A percentile compares a stretch with the other conserved stretches of the same genome.
Conservation (phyloP, 2,113 vertebrate species). For the pig (Sus scrofa) region T2T-Sscrofa CM000826.6:115070501-115071000, state of each 20-base stretch:
- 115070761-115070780: not conserved
- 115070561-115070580: slow-evolving; percentile 39
- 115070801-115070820: not conserved
- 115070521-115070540: slow-evolving; percentile 53
- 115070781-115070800: not conserved
- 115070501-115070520: not conserved
- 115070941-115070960: not conserved
- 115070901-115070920: not conserved
- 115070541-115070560: not conserved
- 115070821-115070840: not conserved
- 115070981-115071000: not conserved
- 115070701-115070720: slow-evolving; percentile 18
- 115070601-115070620: not conserved
- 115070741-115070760: not conserved
- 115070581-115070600: slow-evolving; percentile 19
- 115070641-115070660: not conserved
- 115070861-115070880: not conserved
- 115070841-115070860: not conserved
- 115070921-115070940: not conserved
- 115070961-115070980: not conserved
- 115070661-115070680: not conserved
- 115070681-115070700: not conserved
- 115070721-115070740: not conserved
- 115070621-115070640: not conserved
- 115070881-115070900: not conserved